These are phyloP conservation scores for Hemibates koningsi DNA, from an alignment of 2,113 vertebrate genomes.

Conservation along the genomic window DNA sequence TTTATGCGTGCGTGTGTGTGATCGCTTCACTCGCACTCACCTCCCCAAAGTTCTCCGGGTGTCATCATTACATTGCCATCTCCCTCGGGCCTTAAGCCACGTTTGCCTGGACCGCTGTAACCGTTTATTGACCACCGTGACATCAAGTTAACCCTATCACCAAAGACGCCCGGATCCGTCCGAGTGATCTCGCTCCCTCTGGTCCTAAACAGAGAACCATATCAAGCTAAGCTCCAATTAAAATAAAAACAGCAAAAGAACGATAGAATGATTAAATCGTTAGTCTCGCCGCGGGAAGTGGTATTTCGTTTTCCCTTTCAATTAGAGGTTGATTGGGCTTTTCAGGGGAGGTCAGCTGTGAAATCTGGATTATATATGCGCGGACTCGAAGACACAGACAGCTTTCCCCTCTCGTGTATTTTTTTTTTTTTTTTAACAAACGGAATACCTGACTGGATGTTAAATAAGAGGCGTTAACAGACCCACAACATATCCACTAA, in stretches of 20 bases:
- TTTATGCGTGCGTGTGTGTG: neutral
- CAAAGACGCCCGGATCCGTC: constrained; percentile 84
- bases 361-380: constrained; percentile 97
- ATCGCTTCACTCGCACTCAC: neutral
- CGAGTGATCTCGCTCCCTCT: constrained; percentile 84
- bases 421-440: neutral
- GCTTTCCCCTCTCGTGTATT: neutral
- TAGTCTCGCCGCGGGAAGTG: constrained; percentile 94
- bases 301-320: constrained; percentile 90
- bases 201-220: constrained; percentile 40
- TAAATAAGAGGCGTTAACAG: neutral
- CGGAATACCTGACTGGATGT: neutral
- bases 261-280: constrained; percentile 98
- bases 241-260: constrained; percentile 75
- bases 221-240: constrained; percentile 92
- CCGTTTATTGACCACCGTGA: constrained; percentile 48
- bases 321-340: constrained; percentile 98
- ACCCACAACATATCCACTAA: neutral
- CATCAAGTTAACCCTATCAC: constrained; percentile 86
- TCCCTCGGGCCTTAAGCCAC: constrained; percentile 21
- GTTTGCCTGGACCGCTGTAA: constrained; percentile 13
- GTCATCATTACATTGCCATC: neutral
- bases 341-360: constrained; percentile 98
- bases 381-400: constrained; percentile 15
- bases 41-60: neutral